A percentile compares a stretch with the other conserved stretches of the same genome.
phyloP scores from a whole-genome alignment of 2,113 vertebrate genomes.

The Xiphias gladius region DNA sequence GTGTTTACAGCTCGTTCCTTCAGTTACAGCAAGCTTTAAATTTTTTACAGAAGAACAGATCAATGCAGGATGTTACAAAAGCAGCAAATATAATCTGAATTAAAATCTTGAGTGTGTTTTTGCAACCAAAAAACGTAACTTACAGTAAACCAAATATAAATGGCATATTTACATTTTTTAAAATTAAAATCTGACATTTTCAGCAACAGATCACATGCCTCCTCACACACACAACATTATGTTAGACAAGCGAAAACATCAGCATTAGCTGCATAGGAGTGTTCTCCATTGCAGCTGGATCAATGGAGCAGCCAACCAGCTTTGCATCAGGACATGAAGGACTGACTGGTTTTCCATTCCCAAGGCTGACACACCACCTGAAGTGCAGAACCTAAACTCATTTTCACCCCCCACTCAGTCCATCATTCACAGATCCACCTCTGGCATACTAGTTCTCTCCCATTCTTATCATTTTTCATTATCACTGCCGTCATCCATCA shows the following conservation, averaged over 20 bases:
- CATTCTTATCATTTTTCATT: constrained; percentile 72
- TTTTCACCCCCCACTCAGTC: constrained; percentile 51
- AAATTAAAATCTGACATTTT: constrained; percentile 34
- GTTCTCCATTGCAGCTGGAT: constrained; percentile 59
- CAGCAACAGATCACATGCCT: constrained; percentile 2
- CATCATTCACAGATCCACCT: constrained; percentile 55
- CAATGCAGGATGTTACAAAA: background rate
- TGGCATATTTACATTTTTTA: background rate
- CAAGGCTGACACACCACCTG: constrained; percentile 65
- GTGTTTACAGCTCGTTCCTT: background rate
- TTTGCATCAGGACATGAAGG: constrained; percentile 50
- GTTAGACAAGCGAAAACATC: constrained; percentile 43
- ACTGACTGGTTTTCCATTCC: constrained; percentile 62
- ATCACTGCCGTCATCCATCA: constrained; percentile 61
- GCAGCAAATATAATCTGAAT: background rate
- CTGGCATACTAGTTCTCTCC: constrained; percentile 51
- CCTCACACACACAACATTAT: constrained; percentile 19
- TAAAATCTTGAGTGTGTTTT: background rate
- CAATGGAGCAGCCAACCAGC: constrained; percentile 55
- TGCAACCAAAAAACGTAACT: background rate
- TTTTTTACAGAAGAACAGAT: no score
- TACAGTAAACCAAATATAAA: background rate
- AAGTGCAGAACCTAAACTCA: constrained; percentile 71
- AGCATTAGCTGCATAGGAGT: constrained; percentile 11
- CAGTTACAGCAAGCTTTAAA: background rate